phyloP scores from a whole-genome alignment of 2,113 vertebrate species.

The Puma concolor region DNA sequence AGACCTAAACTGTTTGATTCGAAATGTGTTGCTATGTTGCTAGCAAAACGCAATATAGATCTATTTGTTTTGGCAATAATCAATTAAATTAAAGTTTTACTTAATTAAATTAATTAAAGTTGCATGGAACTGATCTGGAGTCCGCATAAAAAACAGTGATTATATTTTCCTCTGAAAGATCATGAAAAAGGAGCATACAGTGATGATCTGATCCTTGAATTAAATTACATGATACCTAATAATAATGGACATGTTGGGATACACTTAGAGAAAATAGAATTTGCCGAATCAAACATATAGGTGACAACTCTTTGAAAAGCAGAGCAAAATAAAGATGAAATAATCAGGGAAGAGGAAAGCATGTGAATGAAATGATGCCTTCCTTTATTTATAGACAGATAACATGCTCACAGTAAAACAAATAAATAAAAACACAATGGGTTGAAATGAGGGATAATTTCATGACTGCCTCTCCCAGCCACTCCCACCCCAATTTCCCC shows the following conservation, averaged over 20 bases:
- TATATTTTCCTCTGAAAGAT: constrained; percentile 22
- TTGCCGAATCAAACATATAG: background rate
- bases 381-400: background rate
- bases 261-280: constrained; percentile 32
- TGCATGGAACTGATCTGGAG: background rate
- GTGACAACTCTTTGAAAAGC: constrained; percentile 3
- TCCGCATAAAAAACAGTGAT: background rate
- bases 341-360: background rate
- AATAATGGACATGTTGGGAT: background rate
- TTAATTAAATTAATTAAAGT: constrained; percentile 28
- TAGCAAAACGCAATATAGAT: background rate
- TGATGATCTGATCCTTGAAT: background rate
- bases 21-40: background rate
- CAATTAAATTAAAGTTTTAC: background rate
- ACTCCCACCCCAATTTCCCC: background rate
- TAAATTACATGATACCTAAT: background rate
- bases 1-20: background rate
- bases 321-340: background rate
- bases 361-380: background rate
- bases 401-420: background rate
- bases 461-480: background rate
- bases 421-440: background rate
- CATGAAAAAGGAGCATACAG: background rate
- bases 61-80: background rate
- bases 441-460: background rate